These are phyloP conservation scores for Pluvialis apricaria DNA, from an alignment of 2,113 vertebrate genomes.

Conservation along the genomic window DNA sequence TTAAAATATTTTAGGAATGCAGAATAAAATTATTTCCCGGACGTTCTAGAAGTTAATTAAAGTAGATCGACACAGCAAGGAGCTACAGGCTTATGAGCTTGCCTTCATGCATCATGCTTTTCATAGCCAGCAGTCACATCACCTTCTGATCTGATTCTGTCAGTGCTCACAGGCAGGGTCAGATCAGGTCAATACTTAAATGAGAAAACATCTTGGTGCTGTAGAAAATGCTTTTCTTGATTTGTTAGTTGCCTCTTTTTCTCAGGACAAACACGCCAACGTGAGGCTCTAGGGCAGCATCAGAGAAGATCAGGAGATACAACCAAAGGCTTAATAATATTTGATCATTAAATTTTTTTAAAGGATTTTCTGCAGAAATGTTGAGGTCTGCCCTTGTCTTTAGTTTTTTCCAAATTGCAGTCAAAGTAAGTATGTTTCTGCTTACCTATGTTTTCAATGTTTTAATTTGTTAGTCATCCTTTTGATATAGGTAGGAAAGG, in stretches of 20 bases:
- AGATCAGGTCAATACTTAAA: neutral
- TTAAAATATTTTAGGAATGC: neutral
- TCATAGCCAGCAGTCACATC: conserved; percentile 35
- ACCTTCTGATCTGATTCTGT: conserved; percentile 48
- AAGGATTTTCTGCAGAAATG: neutral
- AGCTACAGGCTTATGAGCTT: neutral
- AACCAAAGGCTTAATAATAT: neutral
- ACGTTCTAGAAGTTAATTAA: neutral
- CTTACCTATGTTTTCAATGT: neutral
- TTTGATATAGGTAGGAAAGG: neutral
- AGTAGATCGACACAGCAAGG: neutral
- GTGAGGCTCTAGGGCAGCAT: neutral
- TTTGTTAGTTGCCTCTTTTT: neutral
- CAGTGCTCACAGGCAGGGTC: neutral
- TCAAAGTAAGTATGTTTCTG: neutral
- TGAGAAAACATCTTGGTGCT: conserved; percentile 2
- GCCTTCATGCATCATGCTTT: conserved; percentile 4
- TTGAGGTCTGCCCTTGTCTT: neutral
- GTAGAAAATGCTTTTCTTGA: neutral
- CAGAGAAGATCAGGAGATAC: neutral
- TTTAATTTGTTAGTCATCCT: neutral
- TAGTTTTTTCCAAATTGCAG: neutral
- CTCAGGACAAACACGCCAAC: neutral
- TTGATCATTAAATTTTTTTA: neutral
- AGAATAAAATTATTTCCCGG: neutral